Conservation (phyloP, 2,888 invertebrate genomes). For the Caenorhabditis japonica region DNA sequence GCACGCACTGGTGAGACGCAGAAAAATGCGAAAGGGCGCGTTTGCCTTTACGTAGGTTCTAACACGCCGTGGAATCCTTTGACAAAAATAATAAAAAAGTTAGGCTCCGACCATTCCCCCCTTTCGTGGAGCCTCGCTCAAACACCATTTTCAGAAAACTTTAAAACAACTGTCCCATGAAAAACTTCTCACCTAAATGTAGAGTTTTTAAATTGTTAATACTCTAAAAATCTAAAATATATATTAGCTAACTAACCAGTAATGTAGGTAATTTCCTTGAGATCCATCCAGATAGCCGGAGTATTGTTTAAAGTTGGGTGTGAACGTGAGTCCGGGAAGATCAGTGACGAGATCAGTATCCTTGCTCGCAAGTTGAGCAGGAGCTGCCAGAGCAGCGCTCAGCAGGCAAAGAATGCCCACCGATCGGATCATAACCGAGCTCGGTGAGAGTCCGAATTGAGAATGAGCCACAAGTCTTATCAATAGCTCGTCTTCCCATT, state of each 20-base stretch:
- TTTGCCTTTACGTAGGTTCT: too few relatives aligned
- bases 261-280: constrained; percentile 77
- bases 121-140: too few relatives aligned
- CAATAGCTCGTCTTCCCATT: constrained; percentile 15
- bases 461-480: constrained; percentile 43
- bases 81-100: too few relatives aligned
- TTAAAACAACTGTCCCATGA: too few relatives aligned
- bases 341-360: constrained; percentile 57
- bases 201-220: too few relatives aligned
- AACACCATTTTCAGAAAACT: too few relatives aligned
- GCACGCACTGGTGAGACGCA: too few relatives aligned
- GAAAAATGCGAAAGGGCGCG: too few relatives aligned
- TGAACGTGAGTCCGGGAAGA: constrained; percentile 67
- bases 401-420: constrained; percentile 42
- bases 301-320: constrained; percentile 78
- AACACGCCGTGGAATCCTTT: too few relatives aligned
- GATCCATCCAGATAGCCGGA: constrained; percentile 78
- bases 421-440: constrained; percentile 42
- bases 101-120: too few relatives aligned
- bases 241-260: constrained; percentile 77
- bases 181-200: too few relatives aligned
- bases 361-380: constrained; percentile 37
- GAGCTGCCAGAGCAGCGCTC: constrained; percentile 31
- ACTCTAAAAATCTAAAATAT: too few relatives aligned
- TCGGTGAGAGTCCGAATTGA: constrained; percentile 33